phyloP scores from a whole-genome alignment of 2,888 invertebrate species.

The Blastobasis adustella region DNA sequence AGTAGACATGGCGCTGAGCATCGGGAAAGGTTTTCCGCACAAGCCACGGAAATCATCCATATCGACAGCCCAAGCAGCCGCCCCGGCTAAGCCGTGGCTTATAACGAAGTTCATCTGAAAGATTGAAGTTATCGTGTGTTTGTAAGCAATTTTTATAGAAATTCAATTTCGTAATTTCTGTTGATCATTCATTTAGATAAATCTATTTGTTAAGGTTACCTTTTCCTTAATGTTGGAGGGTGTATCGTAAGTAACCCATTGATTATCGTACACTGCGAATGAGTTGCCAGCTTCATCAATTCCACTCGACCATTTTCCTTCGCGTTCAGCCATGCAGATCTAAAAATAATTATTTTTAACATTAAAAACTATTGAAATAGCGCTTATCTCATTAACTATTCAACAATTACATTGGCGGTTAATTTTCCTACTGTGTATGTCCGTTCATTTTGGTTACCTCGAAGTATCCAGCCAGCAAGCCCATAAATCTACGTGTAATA shows the following conservation, averaged over 20 bases:
- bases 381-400: no score
- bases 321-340: slow-evolving; percentile 75
- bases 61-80: slow-evolving; percentile 82
- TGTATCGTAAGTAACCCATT: slow-evolving; percentile 89
- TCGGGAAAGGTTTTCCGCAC: slow-evolving; percentile 82
- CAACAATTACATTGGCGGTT: no score
- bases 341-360: slow-evolving; percentile 21
- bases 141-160: no score
- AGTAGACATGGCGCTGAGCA: slow-evolving; percentile 76
- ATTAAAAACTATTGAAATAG: no score
- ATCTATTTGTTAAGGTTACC: slow-evolving; percentile 47
- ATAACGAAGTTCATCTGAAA: slow-evolving; percentile 77
- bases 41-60: slow-evolving; percentile 87
- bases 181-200: no score
- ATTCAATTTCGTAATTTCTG: no score
- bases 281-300: slow-evolving; percentile 79
- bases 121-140: background rate
- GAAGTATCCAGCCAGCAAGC: no score
- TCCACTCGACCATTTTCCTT: slow-evolving; percentile 67
- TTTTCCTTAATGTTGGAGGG: slow-evolving; percentile 77
- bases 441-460: no score
- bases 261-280: slow-evolving; percentile 80
- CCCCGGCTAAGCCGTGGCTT: slow-evolving; percentile 79
- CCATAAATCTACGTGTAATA: no score
- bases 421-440: no score